Conservation (phyloP, 1,140 invertebrate genomes). For the Idris sp. region DNA sequence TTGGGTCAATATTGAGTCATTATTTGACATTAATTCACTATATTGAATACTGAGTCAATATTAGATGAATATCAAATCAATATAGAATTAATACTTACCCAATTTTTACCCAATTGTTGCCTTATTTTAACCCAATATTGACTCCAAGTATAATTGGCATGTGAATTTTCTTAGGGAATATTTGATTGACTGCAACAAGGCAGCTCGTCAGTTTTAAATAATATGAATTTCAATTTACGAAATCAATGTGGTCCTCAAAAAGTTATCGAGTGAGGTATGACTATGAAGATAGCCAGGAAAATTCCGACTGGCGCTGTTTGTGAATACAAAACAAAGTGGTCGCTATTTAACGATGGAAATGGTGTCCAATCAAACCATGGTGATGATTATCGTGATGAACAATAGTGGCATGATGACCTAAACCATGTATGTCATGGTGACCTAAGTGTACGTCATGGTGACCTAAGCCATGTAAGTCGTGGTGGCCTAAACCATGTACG, state of each 20-base stretch:
- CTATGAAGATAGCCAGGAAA: constrained; percentile 22
- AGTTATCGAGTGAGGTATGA: constrained; percentile 45
- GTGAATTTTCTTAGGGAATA: constrained; percentile 14
- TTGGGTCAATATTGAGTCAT: too few relatives aligned
- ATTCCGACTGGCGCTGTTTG: constrained; percentile 2
- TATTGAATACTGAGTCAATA: too few relatives aligned
- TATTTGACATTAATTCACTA: too few relatives aligned
- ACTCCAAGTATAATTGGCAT: too few relatives aligned
- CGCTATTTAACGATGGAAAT: too few relatives aligned
- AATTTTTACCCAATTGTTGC: too few relatives aligned
- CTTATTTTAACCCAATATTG: too few relatives aligned
- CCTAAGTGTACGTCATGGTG: constrained; percentile 1
- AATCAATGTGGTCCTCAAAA: constrained; percentile 7
- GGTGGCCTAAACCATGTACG: constrained; percentile 8
- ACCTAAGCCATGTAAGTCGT: background rate
- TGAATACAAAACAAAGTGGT: too few relatives aligned
- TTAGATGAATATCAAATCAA: too few relatives aligned
- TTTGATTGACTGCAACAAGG: constrained; percentile 8
- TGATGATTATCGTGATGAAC: constrained; percentile 8
- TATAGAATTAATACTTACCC: too few relatives aligned
- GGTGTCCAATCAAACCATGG: background rate
- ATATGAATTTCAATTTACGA: constrained; percentile 14
- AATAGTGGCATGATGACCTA: too few relatives aligned
- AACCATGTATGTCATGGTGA: constrained; percentile 3
- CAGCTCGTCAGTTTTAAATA: constrained; percentile 33